A percentile compares a stretch with the other conserved stretches of the same genome.
These are phyloP conservation scores for Microcebus tavaratra DNA, from an alignment of 2,113 vertebrate genomes.

Conservation along the genomic window DNA sequence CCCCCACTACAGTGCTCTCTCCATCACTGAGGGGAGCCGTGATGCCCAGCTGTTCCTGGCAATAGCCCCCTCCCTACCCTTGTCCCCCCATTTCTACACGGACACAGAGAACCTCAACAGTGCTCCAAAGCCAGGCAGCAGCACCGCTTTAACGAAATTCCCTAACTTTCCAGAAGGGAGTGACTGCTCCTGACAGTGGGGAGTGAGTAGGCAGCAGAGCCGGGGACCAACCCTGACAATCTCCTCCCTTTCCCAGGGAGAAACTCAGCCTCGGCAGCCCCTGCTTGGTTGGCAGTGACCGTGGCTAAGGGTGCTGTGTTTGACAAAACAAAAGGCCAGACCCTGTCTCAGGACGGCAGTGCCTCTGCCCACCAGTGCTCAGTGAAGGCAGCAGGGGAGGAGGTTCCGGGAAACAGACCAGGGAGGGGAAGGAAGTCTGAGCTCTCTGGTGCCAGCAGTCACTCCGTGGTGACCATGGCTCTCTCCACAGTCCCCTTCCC, in stretches of 20 bases:
- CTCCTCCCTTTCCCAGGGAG: too few species aligned
- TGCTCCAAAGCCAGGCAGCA: not conserved
- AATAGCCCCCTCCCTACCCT: not conserved
- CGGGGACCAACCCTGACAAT: too few species aligned
- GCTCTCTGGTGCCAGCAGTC: too few species aligned
- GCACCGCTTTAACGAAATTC: not conserved
- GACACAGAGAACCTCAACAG: not conserved
- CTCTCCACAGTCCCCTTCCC: accelerated
- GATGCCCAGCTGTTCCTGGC: not conserved
- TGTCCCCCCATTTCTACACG: not conserved
- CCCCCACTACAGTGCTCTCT: not conserved
- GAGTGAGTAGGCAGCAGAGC: not conserved
- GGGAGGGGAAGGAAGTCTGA: not conserved
- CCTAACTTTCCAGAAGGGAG: not conserved
- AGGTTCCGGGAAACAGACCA: not conserved
- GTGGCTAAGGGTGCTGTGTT: not conserved
- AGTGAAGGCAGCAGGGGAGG: not conserved
- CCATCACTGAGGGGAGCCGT: not conserved
- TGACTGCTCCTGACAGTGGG: not conserved
- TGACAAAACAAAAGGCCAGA: not conserved
- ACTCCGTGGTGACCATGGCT: not conserved
- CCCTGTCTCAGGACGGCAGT: not conserved
- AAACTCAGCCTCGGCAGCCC: not conserved
- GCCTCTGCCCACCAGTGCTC: not conserved
- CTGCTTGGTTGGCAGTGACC: not conserved